These are phyloP conservation scores for Keiferia lycopersicella DNA, from an alignment of 2,888 invertebrate genomes.

Conservation along the genomic window DNA sequence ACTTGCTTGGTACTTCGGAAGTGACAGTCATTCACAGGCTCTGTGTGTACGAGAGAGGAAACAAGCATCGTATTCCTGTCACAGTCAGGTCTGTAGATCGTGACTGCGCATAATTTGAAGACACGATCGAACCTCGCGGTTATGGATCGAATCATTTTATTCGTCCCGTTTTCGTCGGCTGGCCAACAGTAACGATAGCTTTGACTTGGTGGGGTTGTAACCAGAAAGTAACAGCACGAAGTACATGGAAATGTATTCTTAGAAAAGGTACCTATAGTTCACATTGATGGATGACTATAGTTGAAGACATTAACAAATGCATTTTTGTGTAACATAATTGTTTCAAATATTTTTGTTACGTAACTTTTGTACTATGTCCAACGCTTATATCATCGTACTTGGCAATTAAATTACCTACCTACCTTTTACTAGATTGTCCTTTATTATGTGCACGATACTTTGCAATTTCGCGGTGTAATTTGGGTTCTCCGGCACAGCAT, in stretches of 20 bases:
- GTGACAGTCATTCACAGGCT: slow-evolving; percentile 43
- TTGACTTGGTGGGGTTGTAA: neutral
- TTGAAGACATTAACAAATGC: too few relatives aligned
- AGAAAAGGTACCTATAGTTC: neutral
- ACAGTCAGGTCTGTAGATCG: slow-evolving; percentile 27
- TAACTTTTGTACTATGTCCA: too few relatives aligned
- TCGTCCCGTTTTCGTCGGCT: slow-evolving; percentile 16
- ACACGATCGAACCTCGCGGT: slow-evolving; percentile 9
- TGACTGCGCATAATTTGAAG: slow-evolving; percentile 35
- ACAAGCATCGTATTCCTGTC: slow-evolving; percentile 36
- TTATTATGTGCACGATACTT: too few relatives aligned
- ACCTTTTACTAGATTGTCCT: too few relatives aligned
- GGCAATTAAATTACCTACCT: too few relatives aligned
- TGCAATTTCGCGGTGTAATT: too few relatives aligned
- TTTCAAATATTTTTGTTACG: too few relatives aligned
- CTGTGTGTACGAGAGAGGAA: slow-evolving; percentile 38
- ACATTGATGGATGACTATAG: too few relatives aligned
- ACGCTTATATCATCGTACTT: too few relatives aligned
- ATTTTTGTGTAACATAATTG: too few relatives aligned
- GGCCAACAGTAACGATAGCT: neutral
- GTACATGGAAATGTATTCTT: neutral
- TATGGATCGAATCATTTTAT: slow-evolving; percentile 19
- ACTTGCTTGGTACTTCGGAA: slow-evolving; percentile 45
- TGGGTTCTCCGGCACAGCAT: neutral
- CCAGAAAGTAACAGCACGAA: neutral